Percentiles rank a stretch among this genome's conserved stretches.
Conservation (phyloP, 2,888 invertebrate species). For the Volucella inflata region DNA sequence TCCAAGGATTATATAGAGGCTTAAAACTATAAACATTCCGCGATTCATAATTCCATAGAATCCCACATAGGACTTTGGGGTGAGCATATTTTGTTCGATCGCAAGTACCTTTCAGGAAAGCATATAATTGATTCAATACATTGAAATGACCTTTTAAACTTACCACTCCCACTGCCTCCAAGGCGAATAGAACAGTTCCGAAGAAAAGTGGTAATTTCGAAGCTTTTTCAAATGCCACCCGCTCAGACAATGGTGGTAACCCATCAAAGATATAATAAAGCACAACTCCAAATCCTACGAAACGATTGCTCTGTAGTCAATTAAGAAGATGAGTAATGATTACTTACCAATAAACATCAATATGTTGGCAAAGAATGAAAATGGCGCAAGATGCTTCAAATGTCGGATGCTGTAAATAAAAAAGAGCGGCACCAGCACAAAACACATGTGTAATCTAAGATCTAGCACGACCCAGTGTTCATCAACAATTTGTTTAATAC, state of each 20-base stretch:
- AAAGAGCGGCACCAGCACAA: conserved; percentile 88
- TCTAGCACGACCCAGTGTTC: conserved; percentile 84
- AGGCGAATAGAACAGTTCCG: conserved; percentile 96
- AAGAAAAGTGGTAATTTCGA: conserved; percentile 92
- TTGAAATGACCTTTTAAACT: conserved; percentile 81
- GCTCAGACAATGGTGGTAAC: conserved; percentile 84
- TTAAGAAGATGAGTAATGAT: too few relatives aligned
- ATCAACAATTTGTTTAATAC: conserved; percentile 91
- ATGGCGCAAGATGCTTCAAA: conserved; percentile 93
- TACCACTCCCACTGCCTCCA: conserved; percentile 93
- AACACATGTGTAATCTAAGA: conserved; percentile 84
- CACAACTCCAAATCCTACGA: conserved; percentile 88
- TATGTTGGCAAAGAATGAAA: conserved; percentile 96
- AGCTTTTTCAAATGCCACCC: conserved; percentile 84
- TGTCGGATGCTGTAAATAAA: conserved; percentile 90
- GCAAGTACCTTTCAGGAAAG: conserved; percentile 91
- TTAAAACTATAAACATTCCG: conserved; percentile 94
- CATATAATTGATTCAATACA: background rate
- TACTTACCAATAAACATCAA: conserved; percentile 88
- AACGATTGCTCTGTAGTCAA: background rate
- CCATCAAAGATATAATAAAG: conserved; percentile 92
- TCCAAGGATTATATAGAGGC: conserved; percentile 93
- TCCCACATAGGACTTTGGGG: conserved; percentile 94
- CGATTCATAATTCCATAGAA: conserved; percentile 95
- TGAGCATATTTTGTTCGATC: conserved; percentile 97